phyloP scores from a whole-genome alignment of 2,797 vertebrate genomes.

The Esox masquinongy region DNA sequence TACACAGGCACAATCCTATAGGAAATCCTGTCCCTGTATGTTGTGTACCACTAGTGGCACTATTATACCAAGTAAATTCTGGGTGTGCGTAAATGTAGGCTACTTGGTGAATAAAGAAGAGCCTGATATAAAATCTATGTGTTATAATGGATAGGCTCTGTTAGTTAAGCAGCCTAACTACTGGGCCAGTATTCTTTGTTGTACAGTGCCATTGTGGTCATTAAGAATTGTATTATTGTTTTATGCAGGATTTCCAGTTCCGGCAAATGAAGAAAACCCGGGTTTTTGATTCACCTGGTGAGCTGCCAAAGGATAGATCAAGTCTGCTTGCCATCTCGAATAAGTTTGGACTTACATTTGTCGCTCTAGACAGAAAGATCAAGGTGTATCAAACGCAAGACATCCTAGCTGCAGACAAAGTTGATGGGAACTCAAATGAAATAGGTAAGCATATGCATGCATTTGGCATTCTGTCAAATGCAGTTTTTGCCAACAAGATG shows the following conservation, averaged over 20 bases:
- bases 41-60: too few species aligned
- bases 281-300: slow-evolving; percentile 81
- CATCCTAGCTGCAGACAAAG: slow-evolving; percentile 80
- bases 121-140: too few species aligned
- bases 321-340: slow-evolving; percentile 88
- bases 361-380: slow-evolving; percentile 78
- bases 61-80: too few species aligned
- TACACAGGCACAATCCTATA: too few species aligned
- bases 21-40: too few species aligned
- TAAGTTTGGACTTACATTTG: slow-evolving; percentile 88
- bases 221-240: neutral
- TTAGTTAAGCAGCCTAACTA: too few species aligned
- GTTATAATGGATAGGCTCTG: too few species aligned
- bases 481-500: neutral
- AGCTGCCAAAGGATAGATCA: slow-evolving; percentile 86
- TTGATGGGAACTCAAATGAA: slow-evolving; percentile 84
- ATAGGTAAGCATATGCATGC: slow-evolving; percentile 73
- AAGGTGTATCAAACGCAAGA: slow-evolving; percentile 84
- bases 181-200: too few species aligned
- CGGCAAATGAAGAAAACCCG: slow-evolving; percentile 91
- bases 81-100: too few species aligned
- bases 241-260: slow-evolving; percentile 91
- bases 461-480: neutral
- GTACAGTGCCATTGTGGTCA: neutral
- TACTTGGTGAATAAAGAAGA: too few species aligned